A percentile compares a stretch with the other conserved stretches of the same genome.
These are phyloP conservation scores for Andrena hattorfiana DNA, from an alignment of 2,888 invertebrate genomes.

Conservation along the genomic window DNA sequence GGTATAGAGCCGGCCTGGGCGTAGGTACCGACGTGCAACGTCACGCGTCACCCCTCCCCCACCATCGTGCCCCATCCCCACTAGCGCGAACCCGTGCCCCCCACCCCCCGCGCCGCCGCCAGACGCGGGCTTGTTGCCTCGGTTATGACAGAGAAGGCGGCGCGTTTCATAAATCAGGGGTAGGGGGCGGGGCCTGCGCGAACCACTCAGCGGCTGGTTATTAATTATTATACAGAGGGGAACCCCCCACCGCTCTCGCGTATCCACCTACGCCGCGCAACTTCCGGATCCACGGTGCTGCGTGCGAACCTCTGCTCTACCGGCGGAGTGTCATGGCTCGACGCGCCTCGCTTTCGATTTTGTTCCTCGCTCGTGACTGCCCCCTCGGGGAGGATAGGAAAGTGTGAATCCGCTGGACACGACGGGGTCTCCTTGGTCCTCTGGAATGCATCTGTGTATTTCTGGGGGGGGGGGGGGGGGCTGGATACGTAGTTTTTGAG, in stretches of 20 bases:
- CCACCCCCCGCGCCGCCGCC: conserved; percentile 20
- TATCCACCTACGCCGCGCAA: conserved; percentile 49
- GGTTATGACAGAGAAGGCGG: conserved; percentile 85
- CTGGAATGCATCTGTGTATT: conserved; percentile 21
- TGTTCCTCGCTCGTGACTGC: conserved; percentile 6
- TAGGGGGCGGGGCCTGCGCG: conserved; percentile 81
- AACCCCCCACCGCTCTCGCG: conserved; percentile 22
- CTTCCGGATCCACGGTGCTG: conserved; percentile 43
- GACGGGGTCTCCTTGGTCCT: not conserved
- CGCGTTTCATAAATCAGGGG: conserved; percentile 84
- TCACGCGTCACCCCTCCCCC: conserved; percentile 56
- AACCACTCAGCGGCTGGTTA: conserved; percentile 84
- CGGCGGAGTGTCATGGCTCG: conserved; percentile 17
- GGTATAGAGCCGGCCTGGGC: conserved; percentile 77
- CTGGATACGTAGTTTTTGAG: no score
- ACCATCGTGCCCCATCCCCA: conserved; percentile 21
- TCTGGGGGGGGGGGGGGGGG: not conserved
- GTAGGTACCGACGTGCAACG: conserved; percentile 65
- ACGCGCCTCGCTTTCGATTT: conserved; percentile 38
- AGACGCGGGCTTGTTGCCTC: conserved; percentile 42
- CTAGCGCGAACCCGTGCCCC: not conserved
- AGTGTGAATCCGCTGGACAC: conserved; percentile 12
- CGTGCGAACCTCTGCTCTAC: conserved; percentile 14
- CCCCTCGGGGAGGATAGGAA: not conserved
- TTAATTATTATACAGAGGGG: conserved; percentile 83